These are phyloP conservation scores for Galbula dea DNA, from an alignment of 2,113 vertebrate species.

Conservation along the genomic window DNA sequence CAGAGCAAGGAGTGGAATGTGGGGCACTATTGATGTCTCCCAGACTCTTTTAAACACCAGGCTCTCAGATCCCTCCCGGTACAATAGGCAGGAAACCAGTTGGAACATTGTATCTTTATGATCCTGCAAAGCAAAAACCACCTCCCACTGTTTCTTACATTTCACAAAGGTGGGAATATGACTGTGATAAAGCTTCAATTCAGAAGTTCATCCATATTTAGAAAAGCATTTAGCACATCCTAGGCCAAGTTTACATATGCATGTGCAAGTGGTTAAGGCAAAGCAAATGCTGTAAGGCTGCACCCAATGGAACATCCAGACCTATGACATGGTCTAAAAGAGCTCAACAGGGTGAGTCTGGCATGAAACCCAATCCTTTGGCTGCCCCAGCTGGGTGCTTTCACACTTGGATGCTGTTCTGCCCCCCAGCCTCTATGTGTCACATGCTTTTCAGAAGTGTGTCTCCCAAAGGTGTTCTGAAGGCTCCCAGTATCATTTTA, in stretches of 20 bases:
- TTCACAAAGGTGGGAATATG: slow-evolving; percentile 44
- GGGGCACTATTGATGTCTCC: background rate
- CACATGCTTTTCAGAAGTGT: background rate
- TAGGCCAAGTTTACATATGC: slow-evolving; percentile 46
- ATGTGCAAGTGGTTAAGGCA: slow-evolving; percentile 24
- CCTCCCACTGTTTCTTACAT: slow-evolving; percentile 49
- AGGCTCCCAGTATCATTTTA: background rate
- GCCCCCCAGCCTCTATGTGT: background rate
- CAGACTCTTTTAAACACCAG: background rate
- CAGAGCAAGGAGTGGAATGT: background rate
- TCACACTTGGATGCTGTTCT: background rate
- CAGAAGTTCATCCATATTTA: slow-evolving; percentile 61
- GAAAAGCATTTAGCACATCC: slow-evolving; percentile 24
- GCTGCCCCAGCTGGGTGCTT: background rate
- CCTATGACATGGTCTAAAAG: background rate
- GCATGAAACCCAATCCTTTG: background rate
- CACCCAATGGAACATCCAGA: background rate
- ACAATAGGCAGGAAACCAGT: background rate
- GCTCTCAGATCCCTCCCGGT: background rate
- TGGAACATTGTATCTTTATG: slow-evolving; percentile 12
- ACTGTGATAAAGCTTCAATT: background rate
- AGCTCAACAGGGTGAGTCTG: background rate
- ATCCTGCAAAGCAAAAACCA: slow-evolving; percentile 29
- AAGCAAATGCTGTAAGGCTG: background rate
- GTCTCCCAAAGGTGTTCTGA: background rate